These are phyloP conservation scores for Seriola quinqueradiata DNA, from an alignment of 2,113 vertebrate species.

Conservation along the genomic window DNA sequence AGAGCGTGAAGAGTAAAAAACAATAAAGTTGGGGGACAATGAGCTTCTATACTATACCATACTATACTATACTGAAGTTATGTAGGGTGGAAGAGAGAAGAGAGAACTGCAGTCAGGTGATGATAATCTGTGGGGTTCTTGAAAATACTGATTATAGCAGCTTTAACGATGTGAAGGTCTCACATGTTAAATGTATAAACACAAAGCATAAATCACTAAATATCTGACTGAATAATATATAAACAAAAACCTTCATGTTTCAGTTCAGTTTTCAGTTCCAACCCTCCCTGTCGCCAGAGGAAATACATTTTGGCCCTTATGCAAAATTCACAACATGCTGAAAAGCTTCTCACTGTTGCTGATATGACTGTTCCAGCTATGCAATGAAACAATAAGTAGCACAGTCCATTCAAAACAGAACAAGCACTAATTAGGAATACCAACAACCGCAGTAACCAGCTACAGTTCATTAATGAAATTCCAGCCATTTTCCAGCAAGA, in stretches of 20 bases:
- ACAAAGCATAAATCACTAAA: background rate
- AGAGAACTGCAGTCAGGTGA: too few species aligned
- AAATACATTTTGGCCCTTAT: background rate
- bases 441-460: background rate
- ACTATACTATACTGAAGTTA: too few species aligned
- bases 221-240: background rate
- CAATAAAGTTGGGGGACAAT: too few species aligned
- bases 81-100: too few species aligned
- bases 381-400: background rate
- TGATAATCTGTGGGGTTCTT: too few species aligned
- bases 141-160: background rate
- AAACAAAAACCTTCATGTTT: background rate
- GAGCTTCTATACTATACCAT: too few species aligned
- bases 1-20: too few species aligned
- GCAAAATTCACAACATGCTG: background rate
- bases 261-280: background rate
- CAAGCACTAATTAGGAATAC: background rate
- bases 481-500: too few species aligned
- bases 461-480: too few species aligned
- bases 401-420: background rate
- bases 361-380: background rate
- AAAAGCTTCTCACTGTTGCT: background rate
- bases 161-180: background rate
- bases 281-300: background rate
- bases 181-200: background rate